Percentiles rank a stretch among this genome's conserved stretches.
Evolutionary conservation across 2,113 vertebrate species (phyloP).

Genomic region (Bungarus multicinctus): DNA sequence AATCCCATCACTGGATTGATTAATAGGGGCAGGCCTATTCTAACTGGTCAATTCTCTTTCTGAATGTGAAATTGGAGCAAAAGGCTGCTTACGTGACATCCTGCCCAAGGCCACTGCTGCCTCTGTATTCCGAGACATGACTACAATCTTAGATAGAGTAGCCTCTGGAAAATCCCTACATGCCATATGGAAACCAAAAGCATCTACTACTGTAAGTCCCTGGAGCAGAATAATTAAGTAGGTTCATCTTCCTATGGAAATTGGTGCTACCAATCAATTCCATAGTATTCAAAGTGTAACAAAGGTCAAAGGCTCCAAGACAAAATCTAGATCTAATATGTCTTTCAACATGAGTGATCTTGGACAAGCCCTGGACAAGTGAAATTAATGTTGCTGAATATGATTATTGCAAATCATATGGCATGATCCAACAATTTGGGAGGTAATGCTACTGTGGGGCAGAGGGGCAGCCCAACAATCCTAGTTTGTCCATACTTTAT

Average conservation of each 20-base stretch:
- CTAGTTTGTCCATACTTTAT: not conserved
- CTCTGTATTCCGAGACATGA: not conserved
- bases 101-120: not conserved
- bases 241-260: not conserved
- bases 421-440: not conserved
- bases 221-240: not conserved
- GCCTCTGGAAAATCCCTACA: not conserved
- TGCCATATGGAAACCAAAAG: not conserved
- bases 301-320: not conserved
- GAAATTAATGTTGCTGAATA: not conserved
- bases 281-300: not conserved
- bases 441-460: not conserved
- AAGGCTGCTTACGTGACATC: no score
- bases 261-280: not conserved
- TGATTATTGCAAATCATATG: not conserved
- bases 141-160: not conserved
- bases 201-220: not conserved
- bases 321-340: not conserved
- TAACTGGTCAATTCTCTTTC: no score
- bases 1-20: not conserved
- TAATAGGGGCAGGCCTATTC: not conserved
- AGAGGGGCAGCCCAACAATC: not conserved
- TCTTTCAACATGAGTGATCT: not conserved
- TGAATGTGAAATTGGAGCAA: no score
- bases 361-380: not conserved